A percentile compares a stretch with the other conserved stretches of the same genome.
Conservation (phyloP, 1,140 invertebrate genomes). For the Cyrtorhinus lividipennis region DNA sequence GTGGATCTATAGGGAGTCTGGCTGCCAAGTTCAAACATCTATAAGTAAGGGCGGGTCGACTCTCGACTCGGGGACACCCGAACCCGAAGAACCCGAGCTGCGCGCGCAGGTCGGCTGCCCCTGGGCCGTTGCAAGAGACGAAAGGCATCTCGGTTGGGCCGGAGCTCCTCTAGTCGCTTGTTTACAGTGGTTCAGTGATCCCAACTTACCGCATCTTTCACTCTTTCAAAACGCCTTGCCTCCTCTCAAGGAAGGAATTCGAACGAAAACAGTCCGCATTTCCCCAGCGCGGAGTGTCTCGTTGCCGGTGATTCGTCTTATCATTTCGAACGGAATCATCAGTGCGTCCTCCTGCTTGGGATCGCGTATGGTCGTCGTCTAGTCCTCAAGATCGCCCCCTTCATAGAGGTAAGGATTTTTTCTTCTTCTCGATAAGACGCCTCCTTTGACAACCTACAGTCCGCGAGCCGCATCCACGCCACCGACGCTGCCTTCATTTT, state of each 20-base stretch:
- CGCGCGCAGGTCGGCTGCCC: neutral
- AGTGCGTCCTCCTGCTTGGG: no score
- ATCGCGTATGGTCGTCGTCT: neutral
- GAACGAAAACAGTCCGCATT: no score
- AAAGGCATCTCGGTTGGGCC: neutral
- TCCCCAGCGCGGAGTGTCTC: no score
- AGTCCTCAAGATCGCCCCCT: neutral
- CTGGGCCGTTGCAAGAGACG: neutral
- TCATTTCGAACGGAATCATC: no score
- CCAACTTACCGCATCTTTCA: neutral
- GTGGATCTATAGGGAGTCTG: neutral
- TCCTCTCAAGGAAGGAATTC: no score
- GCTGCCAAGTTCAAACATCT: neutral
- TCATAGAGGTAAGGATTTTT: neutral
- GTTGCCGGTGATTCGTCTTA: no score
- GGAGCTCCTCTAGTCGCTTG: neutral
- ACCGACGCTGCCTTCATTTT: neutral
- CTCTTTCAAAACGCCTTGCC: no score
- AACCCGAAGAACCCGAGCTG: neutral
- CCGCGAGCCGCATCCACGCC: neutral
- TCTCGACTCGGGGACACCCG: neutral
- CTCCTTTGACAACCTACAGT: neutral
- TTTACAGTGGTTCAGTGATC: neutral
- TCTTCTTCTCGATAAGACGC: neutral
- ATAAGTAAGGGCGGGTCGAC: neutral